Evolutionary conservation across 2,113 vertebrate species (phyloP), one percentile per base, ranked within the genome.

Genomic region (Alosa alosa): DNA sequence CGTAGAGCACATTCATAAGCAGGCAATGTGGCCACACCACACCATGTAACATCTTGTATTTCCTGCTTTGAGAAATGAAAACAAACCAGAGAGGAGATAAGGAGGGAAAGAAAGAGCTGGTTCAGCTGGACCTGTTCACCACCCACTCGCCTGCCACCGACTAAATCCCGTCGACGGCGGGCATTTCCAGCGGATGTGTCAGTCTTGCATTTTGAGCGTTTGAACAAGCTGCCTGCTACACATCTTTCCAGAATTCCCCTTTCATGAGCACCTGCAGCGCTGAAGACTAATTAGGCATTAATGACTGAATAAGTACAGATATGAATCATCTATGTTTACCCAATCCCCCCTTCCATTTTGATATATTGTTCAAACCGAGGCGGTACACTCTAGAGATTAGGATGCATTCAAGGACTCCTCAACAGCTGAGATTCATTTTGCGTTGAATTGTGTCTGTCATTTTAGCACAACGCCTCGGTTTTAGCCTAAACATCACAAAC

Each of bases 241-340:
- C 39, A 84, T 45, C 41, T 84, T 84, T 85, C 45, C 83, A 88
- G 86, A 55, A 84, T 39, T 81, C 72, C 31, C 45, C 49, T 31
- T 49, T 57, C 46, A 36, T 18, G 18, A 91, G 87, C 89, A 90
- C 86, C 90, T 90, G 88, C 85, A 68, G 46, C 81, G 82, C 46
- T 22, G 78, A 83, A 44, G 41, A 82, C 50, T 89, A 88, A 91
- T 91, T 87, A 86, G 11, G 47, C 13, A 8, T 84, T 88, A 90
- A 89, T 89, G 86, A 86, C 78, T 81, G 83, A 84, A 78, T 88
- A 86, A 90, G 89, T 55, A 82, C 82, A 87, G 87, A 86, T 81
- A 57, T 90, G 84, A 87, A 84, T 91, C 87, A 88, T 85, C 83
- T 84, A 39, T 88, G 86, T 88, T 89, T 86, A 88, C 49, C 81